Evolutionary conservation across 2,888 invertebrate species (phyloP).

Genomic region (Chromoteleia sp.): DNA sequence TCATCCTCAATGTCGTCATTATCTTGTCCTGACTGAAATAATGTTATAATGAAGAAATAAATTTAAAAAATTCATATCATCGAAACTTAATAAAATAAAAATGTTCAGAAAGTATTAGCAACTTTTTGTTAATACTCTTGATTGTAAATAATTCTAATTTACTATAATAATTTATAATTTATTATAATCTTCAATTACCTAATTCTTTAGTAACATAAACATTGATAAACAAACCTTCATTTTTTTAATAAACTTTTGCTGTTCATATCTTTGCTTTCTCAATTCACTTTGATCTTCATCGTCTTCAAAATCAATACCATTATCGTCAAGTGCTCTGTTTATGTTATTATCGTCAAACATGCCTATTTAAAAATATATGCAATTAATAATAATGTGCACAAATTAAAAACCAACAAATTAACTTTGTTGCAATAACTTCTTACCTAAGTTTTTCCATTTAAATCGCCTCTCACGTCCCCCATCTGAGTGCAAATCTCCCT

Average conservation of each 20-base stretch:
- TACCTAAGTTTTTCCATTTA: conserved; percentile 93
- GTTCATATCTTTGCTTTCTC: conserved; percentile 59
- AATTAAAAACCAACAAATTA: too few relatives aligned
- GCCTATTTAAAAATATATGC: conserved; percentile 4
- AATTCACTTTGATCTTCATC: conserved; percentile 44
- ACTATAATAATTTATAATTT: too few relatives aligned
- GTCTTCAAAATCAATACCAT: conserved; percentile 40
- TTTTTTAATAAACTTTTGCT: conserved; percentile 63
- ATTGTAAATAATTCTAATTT: too few relatives aligned
- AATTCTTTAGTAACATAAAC: neutral
- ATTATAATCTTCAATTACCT: neutral
- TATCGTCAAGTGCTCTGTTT: conserved; percentile 10
- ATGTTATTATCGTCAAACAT: conserved; percentile 13
- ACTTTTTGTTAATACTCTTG: too few relatives aligned
- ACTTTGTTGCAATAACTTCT: neutral
- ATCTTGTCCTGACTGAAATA: conserved; percentile 73
- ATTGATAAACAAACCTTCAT: conserved; percentile 42
- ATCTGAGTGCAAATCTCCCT: conserved; percentile 93
- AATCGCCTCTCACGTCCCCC: conserved; percentile 93
- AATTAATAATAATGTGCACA: conserved; percentile 10
- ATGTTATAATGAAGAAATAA: neutral
- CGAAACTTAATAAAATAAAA: too few relatives aligned
- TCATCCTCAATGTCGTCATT: conserved; percentile 78
- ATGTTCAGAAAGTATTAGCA: too few relatives aligned
- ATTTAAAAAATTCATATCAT: neutral